These are phyloP conservation scores for Valencia hispanica DNA, from an alignment of 2,797 vertebrate species.

Conservation along the genomic window DNA sequence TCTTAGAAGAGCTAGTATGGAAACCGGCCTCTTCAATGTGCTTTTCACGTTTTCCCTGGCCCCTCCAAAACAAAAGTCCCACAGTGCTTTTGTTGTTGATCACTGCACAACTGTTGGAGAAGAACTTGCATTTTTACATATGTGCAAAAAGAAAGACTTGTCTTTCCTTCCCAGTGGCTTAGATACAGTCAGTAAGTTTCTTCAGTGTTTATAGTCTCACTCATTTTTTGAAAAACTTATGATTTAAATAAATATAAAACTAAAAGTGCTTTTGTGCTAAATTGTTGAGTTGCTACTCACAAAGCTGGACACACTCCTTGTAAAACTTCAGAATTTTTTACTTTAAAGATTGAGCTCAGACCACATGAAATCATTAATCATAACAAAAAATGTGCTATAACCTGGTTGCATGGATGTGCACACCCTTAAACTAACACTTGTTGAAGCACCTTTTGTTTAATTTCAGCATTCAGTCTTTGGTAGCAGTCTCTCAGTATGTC, in stretches of 20 bases:
- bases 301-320: neutral
- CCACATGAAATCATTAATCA: neutral
- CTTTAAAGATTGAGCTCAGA: neutral
- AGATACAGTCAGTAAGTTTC: neutral
- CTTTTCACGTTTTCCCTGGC: slow-evolving; percentile 79
- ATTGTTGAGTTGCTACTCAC: neutral
- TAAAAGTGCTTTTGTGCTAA: neutral
- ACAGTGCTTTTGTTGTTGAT: slow-evolving; percentile 73
- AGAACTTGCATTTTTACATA: slow-evolving; percentile 39
- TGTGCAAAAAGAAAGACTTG: slow-evolving; percentile 27
- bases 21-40: slow-evolving; percentile 68
- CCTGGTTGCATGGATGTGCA: neutral
- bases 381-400: neutral
- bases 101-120: slow-evolving; percentile 64
- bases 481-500: neutral
- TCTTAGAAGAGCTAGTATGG: slow-evolving; percentile 66
- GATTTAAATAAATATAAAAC: neutral
- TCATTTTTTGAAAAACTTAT: too few relatives aligned
- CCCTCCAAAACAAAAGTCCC: slow-evolving; percentile 68
- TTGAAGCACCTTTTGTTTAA: neutral
- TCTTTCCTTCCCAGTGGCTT: slow-evolving; percentile 20
- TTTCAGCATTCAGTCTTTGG: neutral
- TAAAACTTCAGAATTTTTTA: neutral
- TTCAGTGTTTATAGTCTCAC: neutral
- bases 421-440: neutral